These are phyloP conservation scores for Mythimna loreyi DNA, from an alignment of 2,888 invertebrate genomes.

Conservation along the genomic window DNA sequence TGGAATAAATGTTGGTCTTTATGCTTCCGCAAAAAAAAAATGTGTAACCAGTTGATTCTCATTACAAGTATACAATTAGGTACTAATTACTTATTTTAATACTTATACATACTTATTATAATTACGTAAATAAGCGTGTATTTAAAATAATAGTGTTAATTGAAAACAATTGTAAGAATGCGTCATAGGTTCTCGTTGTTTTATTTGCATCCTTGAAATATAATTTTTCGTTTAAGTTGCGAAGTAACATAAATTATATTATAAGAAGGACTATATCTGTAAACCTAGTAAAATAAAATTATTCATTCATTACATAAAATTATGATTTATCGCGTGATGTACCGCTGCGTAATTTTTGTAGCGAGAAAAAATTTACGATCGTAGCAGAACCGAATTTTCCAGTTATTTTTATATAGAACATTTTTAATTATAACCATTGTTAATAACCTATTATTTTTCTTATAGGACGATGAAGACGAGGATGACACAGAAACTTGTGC, in stretches of 20 bases:
- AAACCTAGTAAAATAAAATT: neutral
- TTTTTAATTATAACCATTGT: neutral
- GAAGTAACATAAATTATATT: neutral
- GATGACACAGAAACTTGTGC: constrained; percentile 86
- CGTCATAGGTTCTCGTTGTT: neutral
- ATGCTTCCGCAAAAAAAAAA: neutral
- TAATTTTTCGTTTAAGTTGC: neutral
- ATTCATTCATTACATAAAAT: too few relatives aligned
- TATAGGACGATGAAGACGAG: constrained; percentile 88
- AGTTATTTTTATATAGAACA: too few relatives aligned
- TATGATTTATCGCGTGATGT: too few relatives aligned
- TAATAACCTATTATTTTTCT: constrained; percentile 29
- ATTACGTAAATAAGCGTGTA: constrained; percentile 31
- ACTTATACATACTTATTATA: constrained; percentile 10
- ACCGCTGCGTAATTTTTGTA: too few relatives aligned
- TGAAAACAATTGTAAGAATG: constrained; percentile 16
- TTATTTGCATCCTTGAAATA: neutral
- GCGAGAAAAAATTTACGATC: too few relatives aligned
- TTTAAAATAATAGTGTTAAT: constrained; percentile 31
- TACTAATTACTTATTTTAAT: constrained; percentile 18
- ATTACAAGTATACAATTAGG: constrained; percentile 18
- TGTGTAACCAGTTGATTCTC: neutral
- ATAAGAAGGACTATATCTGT: neutral
- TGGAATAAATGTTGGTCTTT: neutral
- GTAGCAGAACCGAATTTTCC: neutral